These are phyloP conservation scores for Australoheros facetus DNA, from an alignment of 2,797 vertebrate species.

Conservation along the genomic window DNA sequence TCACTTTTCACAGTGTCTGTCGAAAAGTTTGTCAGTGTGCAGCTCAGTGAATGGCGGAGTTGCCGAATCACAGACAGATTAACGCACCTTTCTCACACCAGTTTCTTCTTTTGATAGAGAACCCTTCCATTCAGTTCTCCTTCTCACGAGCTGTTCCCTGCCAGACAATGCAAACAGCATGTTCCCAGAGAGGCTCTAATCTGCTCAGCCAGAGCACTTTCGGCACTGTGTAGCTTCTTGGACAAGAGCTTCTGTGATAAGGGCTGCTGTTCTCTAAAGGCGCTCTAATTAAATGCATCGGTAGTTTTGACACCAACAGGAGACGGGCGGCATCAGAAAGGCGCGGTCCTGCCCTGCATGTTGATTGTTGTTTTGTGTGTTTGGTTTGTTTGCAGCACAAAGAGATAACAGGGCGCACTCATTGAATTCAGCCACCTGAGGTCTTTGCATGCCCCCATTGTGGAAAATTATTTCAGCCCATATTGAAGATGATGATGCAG, in stretches of 20 bases:
- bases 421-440: constrained; percentile 16
- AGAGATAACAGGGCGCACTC: constrained; percentile 39
- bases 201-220: constrained; percentile 17
- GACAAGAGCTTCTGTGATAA: constrained; percentile 35
- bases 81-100: constrained; percentile 34
- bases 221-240: constrained; percentile 26
- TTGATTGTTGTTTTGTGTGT: constrained; percentile 37
- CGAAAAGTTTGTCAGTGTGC: constrained; percentile 43
- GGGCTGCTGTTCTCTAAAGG: constrained; percentile 38
- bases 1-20: constrained; percentile 35
- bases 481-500: constrained; percentile 13
- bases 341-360: constrained; percentile 24
- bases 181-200: constrained; percentile 34
- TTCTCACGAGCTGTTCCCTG: background rate
- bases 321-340: background rate
- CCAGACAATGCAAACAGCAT: constrained; percentile 9
- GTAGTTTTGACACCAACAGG: constrained; percentile 10
- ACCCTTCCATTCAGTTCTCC: constrained; percentile 7
- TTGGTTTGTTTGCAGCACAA: constrained; percentile 28
- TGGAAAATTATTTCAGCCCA: background rate
- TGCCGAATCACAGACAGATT: constrained; percentile 48
- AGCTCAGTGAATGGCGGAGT: constrained; percentile 44
- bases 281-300: constrained; percentile 55
- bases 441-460: background rate
- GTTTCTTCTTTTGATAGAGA: constrained; percentile 29